These are phyloP conservation scores for Octodonta nipae DNA, from an alignment of 2,888 invertebrate species.

Conservation along the genomic window DNA sequence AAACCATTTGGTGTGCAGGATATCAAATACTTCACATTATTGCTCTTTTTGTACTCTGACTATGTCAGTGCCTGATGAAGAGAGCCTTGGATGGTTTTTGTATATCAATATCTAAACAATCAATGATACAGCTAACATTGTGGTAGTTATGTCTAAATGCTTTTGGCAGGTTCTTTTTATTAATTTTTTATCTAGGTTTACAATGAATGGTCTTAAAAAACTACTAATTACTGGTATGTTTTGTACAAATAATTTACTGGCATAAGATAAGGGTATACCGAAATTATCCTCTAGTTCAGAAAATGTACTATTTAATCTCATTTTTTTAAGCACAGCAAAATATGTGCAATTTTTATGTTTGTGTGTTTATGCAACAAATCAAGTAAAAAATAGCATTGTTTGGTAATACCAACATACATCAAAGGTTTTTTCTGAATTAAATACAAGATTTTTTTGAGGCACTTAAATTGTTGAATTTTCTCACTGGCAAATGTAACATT, in stretches of 20 bases:
- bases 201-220: conserved; percentile 1
- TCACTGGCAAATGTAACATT: no score
- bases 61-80: conserved; percentile 18
- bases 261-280: background rate
- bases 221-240: conserved; percentile 1
- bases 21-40: no score
- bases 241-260: conserved; percentile 4
- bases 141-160: conserved; percentile 6
- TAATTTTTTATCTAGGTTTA: background rate
- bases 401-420: conserved; percentile 1
- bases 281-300: background rate
- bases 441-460: background rate
- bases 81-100: conserved; percentile 10
- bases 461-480: no score
- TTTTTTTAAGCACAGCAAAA: no score
- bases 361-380: conserved; percentile 1
- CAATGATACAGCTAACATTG: conserved; percentile 9
- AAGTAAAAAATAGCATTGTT: conserved; percentile 1
- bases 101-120: conserved; percentile 11
- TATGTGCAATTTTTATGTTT: conserved; percentile 1
- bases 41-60: conserved; percentile 24
- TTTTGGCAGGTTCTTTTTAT: conserved; percentile 7
- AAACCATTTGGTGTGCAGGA: conserved; percentile 17
- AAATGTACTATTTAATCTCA: no score
- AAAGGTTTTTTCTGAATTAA: background rate